Base-by-base conservation (phyloP, 2,797 vertebrate genomes). In the Arremon aurantiirostris region DNA sequence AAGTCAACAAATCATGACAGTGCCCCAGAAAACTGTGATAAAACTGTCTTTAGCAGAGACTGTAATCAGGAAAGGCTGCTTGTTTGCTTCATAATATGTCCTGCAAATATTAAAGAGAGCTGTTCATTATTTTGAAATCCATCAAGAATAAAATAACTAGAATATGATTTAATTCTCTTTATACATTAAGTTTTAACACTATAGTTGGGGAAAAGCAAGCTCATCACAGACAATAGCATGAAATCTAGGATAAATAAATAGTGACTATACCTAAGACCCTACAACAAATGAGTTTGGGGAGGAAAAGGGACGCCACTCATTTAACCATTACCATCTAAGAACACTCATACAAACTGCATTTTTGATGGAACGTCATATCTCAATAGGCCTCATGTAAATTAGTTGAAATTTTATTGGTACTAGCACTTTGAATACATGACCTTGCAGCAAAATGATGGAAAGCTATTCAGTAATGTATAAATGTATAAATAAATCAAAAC, bases 1-100 rank as follows among this genome's bases (percentile, higher is more conserved):
- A 92, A 70, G 41, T 52, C 49, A 95, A 78, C 49, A 91, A 80
- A 85, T 94, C 89, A 68, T 85, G 72, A 85, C 49, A 50, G 49
- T 70, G 63, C 24, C 23, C 28, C 14, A 42, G 22, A 73, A 91
- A 92, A 82, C 9, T 50, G 35, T 59, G 60, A 90, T 72, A 87
- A 92, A 73, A 53, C 44, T 78, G 13, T 73, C 44, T 70, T 68
- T 77, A 53, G 34, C 41, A 75, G 27, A 78, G 35, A 26, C 16
- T 57, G 19, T 42, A 65, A 71, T 24, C 7, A 39, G 61, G 57
- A 68, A 56, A 71, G 16, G 30, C n/a, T 68, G 16, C 23, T 80
- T 60, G 17, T 52, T 80, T 89, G 20, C 44, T 81, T 82, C 34
- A 44, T 65, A 17, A 2, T 35, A 7, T 60, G 34, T 41, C 32